phyloP scores from a whole-genome alignment of 2,113 vertebrate species.

The Eublepharis macularius region DNA sequence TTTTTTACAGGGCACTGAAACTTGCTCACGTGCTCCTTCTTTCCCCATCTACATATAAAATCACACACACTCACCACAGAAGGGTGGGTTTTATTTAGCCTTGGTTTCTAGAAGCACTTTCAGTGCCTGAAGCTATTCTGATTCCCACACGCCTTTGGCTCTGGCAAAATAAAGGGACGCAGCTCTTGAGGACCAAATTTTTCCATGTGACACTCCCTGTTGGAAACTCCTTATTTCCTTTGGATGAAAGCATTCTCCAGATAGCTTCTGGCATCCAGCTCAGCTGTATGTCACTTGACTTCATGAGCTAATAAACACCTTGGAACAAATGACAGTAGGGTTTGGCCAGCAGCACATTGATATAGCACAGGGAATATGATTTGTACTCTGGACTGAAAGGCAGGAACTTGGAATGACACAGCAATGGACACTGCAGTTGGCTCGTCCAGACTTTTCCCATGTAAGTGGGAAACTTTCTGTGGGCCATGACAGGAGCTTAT shows the following conservation, averaged over 20 bases:
- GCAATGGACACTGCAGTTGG: not conserved
- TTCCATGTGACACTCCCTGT: not conserved
- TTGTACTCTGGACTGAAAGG: not conserved
- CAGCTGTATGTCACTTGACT: not conserved
- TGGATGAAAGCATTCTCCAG: not conserved
- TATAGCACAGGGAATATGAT: not conserved
- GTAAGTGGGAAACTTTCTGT: not conserved
- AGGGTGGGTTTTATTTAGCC: not conserved
- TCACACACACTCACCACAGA: not conserved
- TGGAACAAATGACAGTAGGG: not conserved
- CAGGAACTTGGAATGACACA: not conserved
- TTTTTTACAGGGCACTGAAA: not conserved
- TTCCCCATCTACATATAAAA: not conserved
- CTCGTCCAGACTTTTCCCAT: not conserved
- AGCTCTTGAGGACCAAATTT: not conserved
- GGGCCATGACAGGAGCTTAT: not conserved
- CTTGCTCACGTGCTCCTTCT: not conserved
- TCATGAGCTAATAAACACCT: not conserved
- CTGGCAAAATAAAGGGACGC: not conserved
- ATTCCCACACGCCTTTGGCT: not conserved
- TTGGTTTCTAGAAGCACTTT: not conserved
- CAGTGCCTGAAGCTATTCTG: not conserved
- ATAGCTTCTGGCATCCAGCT: not conserved
- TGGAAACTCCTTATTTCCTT: constrained; percentile 5
- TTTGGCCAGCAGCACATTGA: not conserved